phyloP scores from a whole-genome alignment of 2,113 vertebrate genomes.

The Lepisosteus oculatus region DNA sequence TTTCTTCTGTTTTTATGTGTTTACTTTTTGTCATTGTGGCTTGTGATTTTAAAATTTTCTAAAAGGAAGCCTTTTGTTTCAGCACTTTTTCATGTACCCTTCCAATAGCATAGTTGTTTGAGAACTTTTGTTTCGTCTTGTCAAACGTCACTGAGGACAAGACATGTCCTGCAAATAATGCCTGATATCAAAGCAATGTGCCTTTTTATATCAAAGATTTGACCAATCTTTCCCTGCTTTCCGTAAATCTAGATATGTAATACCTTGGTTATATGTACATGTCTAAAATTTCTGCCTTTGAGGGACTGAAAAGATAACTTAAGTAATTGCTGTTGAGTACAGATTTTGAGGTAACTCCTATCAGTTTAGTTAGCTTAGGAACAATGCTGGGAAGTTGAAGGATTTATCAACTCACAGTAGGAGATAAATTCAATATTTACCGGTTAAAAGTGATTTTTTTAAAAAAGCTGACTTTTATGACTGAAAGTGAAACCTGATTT shows the following conservation, averaged over 20 bases:
- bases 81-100: slow-evolving; percentile 11
- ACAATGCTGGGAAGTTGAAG: slow-evolving; percentile 9
- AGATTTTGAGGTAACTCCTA: no score
- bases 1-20: slow-evolving; percentile 6
- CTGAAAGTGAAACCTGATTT: no score
- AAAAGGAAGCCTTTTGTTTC: no score
- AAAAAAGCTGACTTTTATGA: no score
- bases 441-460: background rate
- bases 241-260: no score
- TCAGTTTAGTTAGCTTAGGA: slow-evolving; percentile 16
- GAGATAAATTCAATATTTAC: no score
- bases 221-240: no score
- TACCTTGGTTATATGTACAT: no score
- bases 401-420: background rate
- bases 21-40: slow-evolving; percentile 15
- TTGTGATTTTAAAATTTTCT: background rate
- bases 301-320: no score
- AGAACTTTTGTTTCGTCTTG: slow-evolving; percentile 27
- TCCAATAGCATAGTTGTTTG: background rate
- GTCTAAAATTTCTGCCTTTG: no score
- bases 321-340: no score
- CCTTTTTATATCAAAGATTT: slow-evolving; percentile 51
- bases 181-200: slow-evolving; percentile 70
- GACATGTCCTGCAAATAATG: slow-evolving; percentile 56
- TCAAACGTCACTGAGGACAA: slow-evolving; percentile 54